Percentiles rank a stretch among this genome's conserved stretches.
Conservation (phyloP, 2,888 invertebrate species). For the Dryococelus australis region DNA sequence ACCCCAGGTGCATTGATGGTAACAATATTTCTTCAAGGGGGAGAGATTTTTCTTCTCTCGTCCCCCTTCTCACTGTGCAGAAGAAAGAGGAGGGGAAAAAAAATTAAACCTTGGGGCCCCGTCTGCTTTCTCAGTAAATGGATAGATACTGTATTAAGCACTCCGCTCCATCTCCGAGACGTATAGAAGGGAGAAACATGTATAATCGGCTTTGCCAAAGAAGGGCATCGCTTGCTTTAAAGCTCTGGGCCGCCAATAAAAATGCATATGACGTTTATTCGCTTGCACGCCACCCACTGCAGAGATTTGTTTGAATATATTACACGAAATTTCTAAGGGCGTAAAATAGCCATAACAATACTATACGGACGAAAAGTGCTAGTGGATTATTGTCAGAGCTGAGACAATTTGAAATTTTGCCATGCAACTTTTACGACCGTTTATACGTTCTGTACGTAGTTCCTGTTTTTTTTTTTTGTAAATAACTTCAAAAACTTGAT, state of each 20-base stretch:
- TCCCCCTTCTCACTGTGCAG: not conserved
- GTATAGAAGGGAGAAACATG: not conserved
- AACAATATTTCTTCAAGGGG: conserved; percentile 29
- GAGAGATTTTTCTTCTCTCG: conserved; percentile 30
- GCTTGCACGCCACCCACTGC: not conserved
- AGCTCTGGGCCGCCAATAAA: not conserved
- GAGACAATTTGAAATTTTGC: too few species aligned
- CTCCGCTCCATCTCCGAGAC: not conserved
- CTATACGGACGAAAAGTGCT: too few species aligned
- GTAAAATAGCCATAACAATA: not conserved
- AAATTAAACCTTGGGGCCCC: conserved; percentile 2
- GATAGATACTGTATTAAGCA: conserved; percentile 22
- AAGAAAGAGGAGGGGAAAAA: not conserved
- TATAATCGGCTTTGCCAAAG: not conserved
- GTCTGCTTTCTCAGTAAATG: conserved; percentile 26
- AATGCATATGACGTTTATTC: not conserved
- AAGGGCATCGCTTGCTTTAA: not conserved
- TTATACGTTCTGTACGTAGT: too few species aligned
- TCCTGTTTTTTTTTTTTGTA: too few species aligned
- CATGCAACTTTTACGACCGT: too few species aligned
- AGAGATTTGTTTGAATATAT: not conserved
- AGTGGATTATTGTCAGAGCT: too few species aligned
- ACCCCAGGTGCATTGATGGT: conserved; percentile 37
- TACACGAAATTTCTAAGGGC: not conserved
- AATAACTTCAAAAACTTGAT: too few species aligned